Evolutionary conservation across 2,797 vertebrate species (phyloP).

Genomic region (Propithecus perrieri): DNA sequence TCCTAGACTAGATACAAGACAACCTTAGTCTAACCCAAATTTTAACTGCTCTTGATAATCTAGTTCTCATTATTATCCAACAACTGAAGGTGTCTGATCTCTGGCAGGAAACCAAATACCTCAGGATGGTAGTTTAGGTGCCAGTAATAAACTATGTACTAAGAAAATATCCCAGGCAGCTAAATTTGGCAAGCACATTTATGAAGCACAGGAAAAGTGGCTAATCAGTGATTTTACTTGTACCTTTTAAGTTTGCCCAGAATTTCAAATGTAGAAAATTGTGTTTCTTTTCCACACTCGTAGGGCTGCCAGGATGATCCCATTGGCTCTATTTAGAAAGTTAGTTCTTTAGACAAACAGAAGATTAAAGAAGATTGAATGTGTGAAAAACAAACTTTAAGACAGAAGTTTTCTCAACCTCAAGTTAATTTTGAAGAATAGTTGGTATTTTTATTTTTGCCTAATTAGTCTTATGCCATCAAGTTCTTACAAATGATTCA

Average conservation of each 20-base stretch:
- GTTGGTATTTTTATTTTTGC: slow-evolving; percentile 61
- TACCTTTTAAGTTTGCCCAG: slow-evolving; percentile 50
- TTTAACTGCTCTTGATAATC: slow-evolving; percentile 45
- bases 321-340: slow-evolving; percentile 46
- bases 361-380: slow-evolving; percentile 33
- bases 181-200: slow-evolving; percentile 24
- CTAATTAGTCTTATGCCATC: slow-evolving; percentile 54
- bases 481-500: slow-evolving; percentile 64
- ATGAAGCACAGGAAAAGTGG: not conserved
- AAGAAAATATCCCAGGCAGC: slow-evolving; percentile 36
- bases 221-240: slow-evolving; percentile 54
- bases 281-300: slow-evolving; percentile 32
- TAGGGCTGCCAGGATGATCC: slow-evolving; percentile 9
- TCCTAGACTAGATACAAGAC: not conserved
- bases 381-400: slow-evolving; percentile 51
- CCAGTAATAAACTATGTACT: not conserved
- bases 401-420: slow-evolving; percentile 17
- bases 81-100: not conserved
- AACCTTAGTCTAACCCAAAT: slow-evolving; percentile 38
- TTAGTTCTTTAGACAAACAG: slow-evolving; percentile 32
- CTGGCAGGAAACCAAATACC: not conserved
- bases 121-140: not conserved
- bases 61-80: not conserved
- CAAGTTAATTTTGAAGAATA: slow-evolving; percentile 55
- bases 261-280: slow-evolving; percentile 70